These are phyloP conservation scores for Myiozetetes cayanensis DNA, from an alignment of 2,113 vertebrate species.

Conservation along the genomic window DNA sequence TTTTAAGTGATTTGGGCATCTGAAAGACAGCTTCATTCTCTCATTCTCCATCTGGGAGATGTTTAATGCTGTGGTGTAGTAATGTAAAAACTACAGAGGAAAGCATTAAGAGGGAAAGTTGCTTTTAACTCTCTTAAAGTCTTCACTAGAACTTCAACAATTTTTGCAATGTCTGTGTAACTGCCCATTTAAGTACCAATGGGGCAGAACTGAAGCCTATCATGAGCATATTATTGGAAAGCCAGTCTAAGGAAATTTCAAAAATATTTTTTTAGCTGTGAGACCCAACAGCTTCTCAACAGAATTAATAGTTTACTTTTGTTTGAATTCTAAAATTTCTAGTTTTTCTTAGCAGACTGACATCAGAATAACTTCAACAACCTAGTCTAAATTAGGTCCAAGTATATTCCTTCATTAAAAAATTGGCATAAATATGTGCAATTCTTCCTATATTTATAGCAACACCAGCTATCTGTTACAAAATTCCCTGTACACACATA, in stretches of 20 bases:
- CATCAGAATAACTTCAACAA: neutral
- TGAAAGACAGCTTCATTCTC: slow-evolving; percentile 1
- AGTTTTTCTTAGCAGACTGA: neutral
- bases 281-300: neutral
- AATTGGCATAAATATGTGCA: neutral
- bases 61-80: neutral
- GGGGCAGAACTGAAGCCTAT: neutral
- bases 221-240: neutral
- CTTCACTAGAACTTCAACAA: neutral
- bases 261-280: neutral
- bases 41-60: neutral
- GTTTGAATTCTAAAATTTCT: neutral
- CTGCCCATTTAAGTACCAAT: neutral
- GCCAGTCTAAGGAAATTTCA: neutral
- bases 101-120: neutral
- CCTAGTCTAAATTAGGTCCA: neutral
- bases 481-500: neutral
- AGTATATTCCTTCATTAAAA: neutral
- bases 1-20: neutral
- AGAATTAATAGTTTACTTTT: neutral
- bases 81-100: neutral
- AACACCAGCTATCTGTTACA: neutral
- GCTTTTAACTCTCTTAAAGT: neutral
- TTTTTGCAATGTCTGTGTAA: neutral
- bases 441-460: neutral